phyloP scores from a whole-genome alignment of 2,888 invertebrate genomes.

The Abscondita cerata region DNA sequence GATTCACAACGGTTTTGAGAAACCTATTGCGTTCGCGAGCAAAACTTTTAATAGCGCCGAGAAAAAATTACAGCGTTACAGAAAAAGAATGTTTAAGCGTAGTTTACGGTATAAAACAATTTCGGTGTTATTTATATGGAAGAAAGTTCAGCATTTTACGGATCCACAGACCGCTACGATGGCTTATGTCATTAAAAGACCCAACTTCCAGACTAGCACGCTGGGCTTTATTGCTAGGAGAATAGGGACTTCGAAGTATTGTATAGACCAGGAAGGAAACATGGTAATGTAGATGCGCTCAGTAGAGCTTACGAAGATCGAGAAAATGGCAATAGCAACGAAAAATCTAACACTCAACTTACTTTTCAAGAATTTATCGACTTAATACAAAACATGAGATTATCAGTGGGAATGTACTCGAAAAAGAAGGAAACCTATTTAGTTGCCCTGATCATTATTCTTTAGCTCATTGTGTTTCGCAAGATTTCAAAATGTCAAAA shows the following conservation, averaged over 20 bases:
- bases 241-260: slow-evolving; percentile 8
- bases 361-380: not conserved
- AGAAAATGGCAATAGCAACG: not conserved
- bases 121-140: slow-evolving; percentile 7
- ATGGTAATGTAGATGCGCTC: not conserved
- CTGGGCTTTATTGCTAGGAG: not conserved
- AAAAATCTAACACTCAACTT: not conserved
- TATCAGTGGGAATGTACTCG: not conserved
- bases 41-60: slow-evolving; percentile 1
- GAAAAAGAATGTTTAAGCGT: not conserved
- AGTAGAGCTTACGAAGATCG: not conserved
- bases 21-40: not conserved
- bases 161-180: slow-evolving; percentile 1
- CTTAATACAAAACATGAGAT: not conserved
- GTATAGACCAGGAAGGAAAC: not conserved
- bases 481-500: no score
- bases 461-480: slow-evolving; percentile 59
- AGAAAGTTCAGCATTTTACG: slow-evolving; percentile 7
- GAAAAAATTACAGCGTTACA: slow-evolving; percentile 1
- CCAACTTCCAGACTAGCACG: not conserved
- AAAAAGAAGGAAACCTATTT: slow-evolving; percentile 57
- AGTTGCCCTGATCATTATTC: no score
- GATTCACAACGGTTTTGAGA: not conserved
- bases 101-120: slow-evolving; percentile 6
- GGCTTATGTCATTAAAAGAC: not conserved